Base-by-base conservation (phyloP, 2,888 invertebrate species). In the Patella ulyssiponensis region DNA sequence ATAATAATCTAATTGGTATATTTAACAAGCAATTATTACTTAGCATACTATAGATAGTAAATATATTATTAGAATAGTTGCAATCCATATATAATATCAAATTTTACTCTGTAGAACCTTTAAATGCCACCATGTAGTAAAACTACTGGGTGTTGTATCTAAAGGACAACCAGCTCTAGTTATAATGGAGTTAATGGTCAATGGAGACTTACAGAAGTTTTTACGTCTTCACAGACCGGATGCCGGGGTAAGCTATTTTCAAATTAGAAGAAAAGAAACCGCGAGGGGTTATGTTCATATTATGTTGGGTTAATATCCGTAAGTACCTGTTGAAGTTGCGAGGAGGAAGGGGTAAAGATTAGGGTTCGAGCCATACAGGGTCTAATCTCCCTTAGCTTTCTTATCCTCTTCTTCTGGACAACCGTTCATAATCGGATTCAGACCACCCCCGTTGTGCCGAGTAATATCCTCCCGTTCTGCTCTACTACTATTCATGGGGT, bases 151-250 rank as follows among this genome's bases (percentile, higher is more conserved):
- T 76, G 98, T 99, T 51, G 98, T 98, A 77, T 97, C 98, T 0
- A 94, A 95, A 82, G 96, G 96, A 1, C 96, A 96, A 91, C 98
- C 98, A 69, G 96, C 97, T 0, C 94, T 97, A 75, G 98, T 99
- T 0, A 94, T 99, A 58, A 99, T 99, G 98, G 99, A 99, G 92
- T 93, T 99, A 81, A 99, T 99, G 99, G 95, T 95, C 79, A 94
- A 94, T 87, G 98, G 98, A 0, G 98, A 98, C 93, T 93, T 98
- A 80, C 98, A 98, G 93, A 95, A 95, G 0, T 98, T 96, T 91
- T 93, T 98, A 86, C 94, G 97, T 77, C 95, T 95, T 74, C 96
- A 96, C 92, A 94, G 98, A 20, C 97, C 97, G 1, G 91, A 92
- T 76, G 87, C 87, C 54, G 88, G 87, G 81, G 90, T 90, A 82